These are phyloP conservation scores for Coracopsis vasa DNA, from an alignment of 2,113 vertebrate species.

Conservation along the genomic window DNA sequence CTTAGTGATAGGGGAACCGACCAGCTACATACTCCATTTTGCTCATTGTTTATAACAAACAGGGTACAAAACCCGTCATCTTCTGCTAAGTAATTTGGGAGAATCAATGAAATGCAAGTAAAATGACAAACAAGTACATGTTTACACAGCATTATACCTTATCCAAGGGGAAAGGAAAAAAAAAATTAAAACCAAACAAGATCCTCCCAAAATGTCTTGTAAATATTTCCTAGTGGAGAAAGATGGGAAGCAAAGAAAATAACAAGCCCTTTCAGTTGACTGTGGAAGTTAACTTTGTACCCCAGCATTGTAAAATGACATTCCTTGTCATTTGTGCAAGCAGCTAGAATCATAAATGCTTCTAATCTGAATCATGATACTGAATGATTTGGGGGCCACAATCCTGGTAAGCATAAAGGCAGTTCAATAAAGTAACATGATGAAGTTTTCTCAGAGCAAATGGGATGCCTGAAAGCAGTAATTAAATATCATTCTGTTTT, in stretches of 20 bases:
- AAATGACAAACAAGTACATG: not conserved
- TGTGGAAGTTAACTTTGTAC: not conserved
- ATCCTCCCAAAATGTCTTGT: not conserved
- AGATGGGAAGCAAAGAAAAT: not conserved
- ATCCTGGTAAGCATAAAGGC: not conserved
- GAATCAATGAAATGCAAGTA: not conserved
- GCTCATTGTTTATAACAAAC: not conserved
- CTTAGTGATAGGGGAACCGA: fast-evolving
- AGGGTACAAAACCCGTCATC: not conserved
- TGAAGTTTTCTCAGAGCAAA: not conserved
- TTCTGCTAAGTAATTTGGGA: not conserved
- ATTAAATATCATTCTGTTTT: not conserved
- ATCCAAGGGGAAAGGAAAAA: not conserved
- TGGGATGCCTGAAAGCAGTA: not conserved
- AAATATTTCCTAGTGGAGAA: not conserved
- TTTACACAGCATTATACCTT: not conserved
- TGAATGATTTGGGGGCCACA: not conserved
- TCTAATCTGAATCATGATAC: not conserved
- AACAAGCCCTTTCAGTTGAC: not conserved
- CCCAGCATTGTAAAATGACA: not conserved
- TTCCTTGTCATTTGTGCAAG: not conserved
- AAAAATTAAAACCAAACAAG: not conserved
- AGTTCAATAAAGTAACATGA: not conserved
- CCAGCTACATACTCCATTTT: not conserved
- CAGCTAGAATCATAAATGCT: not conserved